Conservation (phyloP, 2,888 invertebrate genomes). For the Diaperis boleti region DNA sequence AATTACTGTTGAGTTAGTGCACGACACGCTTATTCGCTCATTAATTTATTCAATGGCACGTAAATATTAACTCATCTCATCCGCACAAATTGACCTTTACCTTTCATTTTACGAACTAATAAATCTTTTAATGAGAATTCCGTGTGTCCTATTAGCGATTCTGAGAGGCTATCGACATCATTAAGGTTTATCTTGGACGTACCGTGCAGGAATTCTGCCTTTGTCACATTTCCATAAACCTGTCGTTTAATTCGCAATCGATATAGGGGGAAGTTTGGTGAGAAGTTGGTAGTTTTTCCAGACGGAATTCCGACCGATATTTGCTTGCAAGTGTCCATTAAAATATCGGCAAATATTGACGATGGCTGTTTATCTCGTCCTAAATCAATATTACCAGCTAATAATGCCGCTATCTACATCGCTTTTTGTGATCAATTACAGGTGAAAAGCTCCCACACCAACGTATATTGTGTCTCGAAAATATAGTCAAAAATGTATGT, state of each 20-base stretch:
- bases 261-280: background rate
- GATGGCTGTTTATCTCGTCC: slow-evolving; percentile 31
- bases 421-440: slow-evolving; percentile 33
- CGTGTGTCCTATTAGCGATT: slow-evolving; percentile 13
- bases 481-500: background rate
- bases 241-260: slow-evolving; percentile 17
- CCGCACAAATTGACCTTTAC: slow-evolving; percentile 17
- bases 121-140: slow-evolving; percentile 28
- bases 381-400: slow-evolving; percentile 38
- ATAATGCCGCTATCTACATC: slow-evolving; percentile 36
- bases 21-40: slow-evolving; percentile 28
- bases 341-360: slow-evolving; percentile 26
- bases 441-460: slow-evolving; percentile 36
- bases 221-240: slow-evolving; percentile 34
- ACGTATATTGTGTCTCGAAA: background rate
- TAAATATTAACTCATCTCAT: slow-evolving; percentile 25
- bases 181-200: slow-evolving; percentile 7
- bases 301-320: slow-evolving; percentile 7
- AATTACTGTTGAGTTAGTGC: slow-evolving; percentile 19
- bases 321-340: slow-evolving; percentile 24
- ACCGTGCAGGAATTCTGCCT: slow-evolving; percentile 11
- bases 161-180: background rate
- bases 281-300: background rate
- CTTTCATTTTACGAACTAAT: slow-evolving; percentile 13
- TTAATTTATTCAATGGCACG: slow-evolving; percentile 29